A percentile compares a stretch with the other conserved stretches of the same genome.
These are phyloP conservation scores for Brachionus rotundiformis DNA, from an alignment of 1,140 invertebrate species.

Conservation along the genomic window DNA sequence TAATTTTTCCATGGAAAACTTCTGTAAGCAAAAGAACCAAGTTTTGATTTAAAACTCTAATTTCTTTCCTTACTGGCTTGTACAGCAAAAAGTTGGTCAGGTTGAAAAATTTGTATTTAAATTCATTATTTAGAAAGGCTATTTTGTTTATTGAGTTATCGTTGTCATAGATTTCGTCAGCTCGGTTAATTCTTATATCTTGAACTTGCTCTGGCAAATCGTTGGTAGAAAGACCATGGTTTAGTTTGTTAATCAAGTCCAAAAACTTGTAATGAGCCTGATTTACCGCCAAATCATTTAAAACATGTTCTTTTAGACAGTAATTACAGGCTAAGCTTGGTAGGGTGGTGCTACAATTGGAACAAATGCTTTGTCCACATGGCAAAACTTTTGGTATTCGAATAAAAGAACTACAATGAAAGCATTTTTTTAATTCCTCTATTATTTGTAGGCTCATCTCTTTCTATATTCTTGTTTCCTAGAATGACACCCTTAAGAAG, in stretches of 20 bases:
- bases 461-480: neutral
- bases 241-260: neutral
- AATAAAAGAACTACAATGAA: neutral
- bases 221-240: no score
- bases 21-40: neutral
- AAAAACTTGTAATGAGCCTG: slow-evolving; percentile 9
- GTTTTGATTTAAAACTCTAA: neutral
- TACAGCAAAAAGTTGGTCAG: neutral
- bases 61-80: neutral
- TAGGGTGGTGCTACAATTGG: neutral
- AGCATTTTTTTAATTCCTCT: slow-evolving; percentile 9
- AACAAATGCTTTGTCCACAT: slow-evolving; percentile 23
- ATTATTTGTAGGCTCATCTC: neutral
- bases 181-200: neutral
- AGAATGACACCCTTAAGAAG: neutral
- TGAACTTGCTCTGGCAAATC: neutral
- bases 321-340: neutral
- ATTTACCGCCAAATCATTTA: neutral
- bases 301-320: neutral
- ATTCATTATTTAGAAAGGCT: slow-evolving; percentile 25
- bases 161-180: neutral
- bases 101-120: neutral
- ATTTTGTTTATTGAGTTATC: neutral
- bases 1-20: slow-evolving; percentile 6
- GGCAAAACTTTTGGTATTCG: slow-evolving; percentile 3